Evolutionary conservation across 2,797 vertebrate genomes (phyloP), one percentile per base, ranked within the genome.

Genomic region (Poeciliopsis turneri): DNA sequence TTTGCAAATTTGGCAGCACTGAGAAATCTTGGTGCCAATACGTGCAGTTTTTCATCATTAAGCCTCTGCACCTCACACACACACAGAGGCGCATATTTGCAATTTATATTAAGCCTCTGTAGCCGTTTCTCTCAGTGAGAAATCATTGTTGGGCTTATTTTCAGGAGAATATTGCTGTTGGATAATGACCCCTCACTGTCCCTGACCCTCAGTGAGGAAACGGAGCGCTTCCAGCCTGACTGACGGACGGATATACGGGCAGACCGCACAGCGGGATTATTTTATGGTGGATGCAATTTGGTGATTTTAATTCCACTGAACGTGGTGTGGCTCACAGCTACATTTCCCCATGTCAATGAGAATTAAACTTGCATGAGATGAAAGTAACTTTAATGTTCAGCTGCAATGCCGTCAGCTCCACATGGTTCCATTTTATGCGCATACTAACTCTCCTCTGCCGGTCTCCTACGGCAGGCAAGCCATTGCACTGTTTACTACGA

Each of bases 291-390:
- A 72, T 81, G 70, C 78, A 72, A 79, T 81, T 84, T 79, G 55
- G 79, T 93, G 92, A 92, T 91, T 69, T 74, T 92, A 86, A 94
- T 89, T 79, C 69, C 84, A 87, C 45, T 51, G 83, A 85, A 92
- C 92, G 79, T 82, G 57, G 57, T 85, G 85, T 88, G 46, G 80
- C 92, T 92, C 86, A 84, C 75, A 90, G 93, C 93, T 76, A 90
- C 87, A 79, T 88, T 76, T 84, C 87, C 82, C 78, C 82, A 88
- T 80, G 92, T 91, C 92, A 93, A 80, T 93, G 84, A 74, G 88
- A 91, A 90, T 94, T 92, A 93, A 85, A 92, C 87, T 89, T 91
- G 86, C 70, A 80, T 57, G 68, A 86, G 84, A 88, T 90, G 72
- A 90, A 89, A 90, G 85, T 77, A 85, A 88, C 84, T 90, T 90